Base-by-base conservation (phyloP, 2,888 invertebrate genomes). In the Tachina fera region DNA sequence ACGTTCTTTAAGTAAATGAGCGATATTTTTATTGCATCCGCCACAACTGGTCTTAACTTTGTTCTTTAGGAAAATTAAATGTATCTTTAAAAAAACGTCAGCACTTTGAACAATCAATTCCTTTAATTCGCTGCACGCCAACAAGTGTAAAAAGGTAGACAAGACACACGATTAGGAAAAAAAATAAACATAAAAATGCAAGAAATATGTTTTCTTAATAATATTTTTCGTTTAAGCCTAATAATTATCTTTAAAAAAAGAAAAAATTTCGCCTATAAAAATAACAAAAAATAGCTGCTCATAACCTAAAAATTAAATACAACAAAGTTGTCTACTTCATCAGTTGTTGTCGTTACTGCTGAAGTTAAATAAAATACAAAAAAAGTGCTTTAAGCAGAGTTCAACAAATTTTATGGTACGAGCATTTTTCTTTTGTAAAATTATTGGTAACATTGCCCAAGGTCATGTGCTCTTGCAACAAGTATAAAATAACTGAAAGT, bases 391-490 rank as follows among this genome's bases (percentile, higher is more conserved):
- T n/a, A 19, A 67, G 14, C 56, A 76, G 67, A 67, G 58, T 58
- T 49, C 39, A 22, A 68, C 14, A 77, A 31, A 65, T 65, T 65
- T 65, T 75, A 53, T 56, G 45, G 53, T 81, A n/a, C n/a, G n/a
- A n/a, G n/a, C n/a, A 9, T 67, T 47, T 31, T 65, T 19, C 14
- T 51, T n/a, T 71, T 71, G 70, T 58, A 22, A 41, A 39, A 41
- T 76, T 47, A 47, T 78, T 49, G 51, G 39, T 78, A 78, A 74
- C 74, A 70, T 75, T 84, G 78, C 70, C 83, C 83, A 84, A 79
- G 83, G 83, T 79, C 83, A 78, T 70, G 70, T 47, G 68, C 19
- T 51, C n/a, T 51, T n/a, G 31, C 31, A 6, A 6, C 31, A 31
- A 5, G 31, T 31, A 5, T 31, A 31, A 31, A 31, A 31, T 31